Conservation (phyloP, 2,888 invertebrate species). For the Criorhina ranunculi region DNA sequence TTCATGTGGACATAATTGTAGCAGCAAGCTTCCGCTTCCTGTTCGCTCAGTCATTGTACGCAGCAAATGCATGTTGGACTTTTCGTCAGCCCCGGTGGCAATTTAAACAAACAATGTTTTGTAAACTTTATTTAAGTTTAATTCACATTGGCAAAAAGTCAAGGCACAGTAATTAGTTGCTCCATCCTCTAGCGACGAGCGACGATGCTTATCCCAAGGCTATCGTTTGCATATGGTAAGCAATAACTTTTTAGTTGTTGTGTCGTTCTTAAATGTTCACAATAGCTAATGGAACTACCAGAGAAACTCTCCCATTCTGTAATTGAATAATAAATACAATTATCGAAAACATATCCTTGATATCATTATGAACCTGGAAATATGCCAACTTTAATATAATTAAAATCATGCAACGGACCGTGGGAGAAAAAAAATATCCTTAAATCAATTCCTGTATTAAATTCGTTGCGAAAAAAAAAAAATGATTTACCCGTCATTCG, state of each 20-base stretch:
- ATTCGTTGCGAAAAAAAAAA: conserved; percentile 13
- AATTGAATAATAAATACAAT: conserved; percentile 74
- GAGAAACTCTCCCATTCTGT: conserved; percentile 28
- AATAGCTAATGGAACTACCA: not conserved
- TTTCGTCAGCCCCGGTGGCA: conserved; percentile 37
- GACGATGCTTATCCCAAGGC: conserved; percentile 20
- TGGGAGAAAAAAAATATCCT: conserved; percentile 44
- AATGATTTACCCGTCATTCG: conserved; percentile 33
- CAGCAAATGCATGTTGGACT: conserved; percentile 15
- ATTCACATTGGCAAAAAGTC: conserved; percentile 68
- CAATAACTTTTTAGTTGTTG: conserved; percentile 43
- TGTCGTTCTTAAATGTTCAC: conserved; percentile 8
- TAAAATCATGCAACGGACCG: conserved; percentile 69
- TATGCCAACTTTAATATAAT: conserved; percentile 74
- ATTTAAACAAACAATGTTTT: conserved; percentile 54
- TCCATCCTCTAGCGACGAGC: not conserved
- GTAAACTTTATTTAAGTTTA: conserved; percentile 63
- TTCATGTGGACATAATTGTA: conserved; percentile 45
- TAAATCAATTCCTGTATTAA: conserved; percentile 65
- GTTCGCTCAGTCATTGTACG: not conserved
- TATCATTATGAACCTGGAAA: conserved; percentile 71
- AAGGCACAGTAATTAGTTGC: conserved; percentile 60
- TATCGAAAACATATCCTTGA: conserved; percentile 66
- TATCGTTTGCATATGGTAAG: conserved; percentile 29
- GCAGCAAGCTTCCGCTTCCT: conserved; percentile 20